Base-by-base conservation (phyloP, 1,140 invertebrate species). In the Drosophila athabasca region DNA sequence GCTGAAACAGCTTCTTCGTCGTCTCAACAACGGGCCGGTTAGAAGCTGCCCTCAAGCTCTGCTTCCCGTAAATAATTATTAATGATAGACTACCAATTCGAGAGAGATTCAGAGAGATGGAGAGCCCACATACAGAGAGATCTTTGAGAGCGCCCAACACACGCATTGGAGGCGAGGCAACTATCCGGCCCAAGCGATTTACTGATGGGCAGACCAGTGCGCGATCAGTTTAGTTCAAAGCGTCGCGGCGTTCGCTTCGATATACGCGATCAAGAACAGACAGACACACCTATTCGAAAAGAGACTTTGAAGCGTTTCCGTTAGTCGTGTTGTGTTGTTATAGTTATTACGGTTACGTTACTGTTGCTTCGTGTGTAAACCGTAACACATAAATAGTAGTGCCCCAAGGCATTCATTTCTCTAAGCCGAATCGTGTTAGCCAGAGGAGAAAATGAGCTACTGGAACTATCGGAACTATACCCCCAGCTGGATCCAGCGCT, bases 391-490 rank as follows among this genome's bases (percentile, higher is more conserved):
- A 68, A 52, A 48, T 55, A 61, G 71, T 41, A 51, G 72, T 41
- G 60, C 24, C 54, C 57, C 53, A 59, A 44, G 52, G 43, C 48
- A 50, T 69, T 44, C 7, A 43, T 17, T 29, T 17, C 26, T 11
- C 4, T 53, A n/a, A 64, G 29, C 31, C 17, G 8, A 48, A 43
- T 55, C 41, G 55, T 52, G 19, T 26, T 48, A 44, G 61, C 29
- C 45, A 24, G 31, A 39, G 54, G 50, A 35, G n/a, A 57, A 41
- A 29, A 91, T 91, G 90, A 53, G 49, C 52, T 60, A 67, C 65
- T 91, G 85, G 90, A 39, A 39, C 35, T 91, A 91, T 75, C 61
- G 82, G n/a, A 77, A 55, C 41, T 90, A 90, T 62, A 62, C 90
- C 9, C 90, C 90, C 41, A 65, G 58, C 44, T 91, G 90, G 90